A percentile compares a stretch with the other conserved stretches of the same genome.
Conservation (phyloP, 2,888 invertebrate genomes). For the Drosophila cognata region DNA sequence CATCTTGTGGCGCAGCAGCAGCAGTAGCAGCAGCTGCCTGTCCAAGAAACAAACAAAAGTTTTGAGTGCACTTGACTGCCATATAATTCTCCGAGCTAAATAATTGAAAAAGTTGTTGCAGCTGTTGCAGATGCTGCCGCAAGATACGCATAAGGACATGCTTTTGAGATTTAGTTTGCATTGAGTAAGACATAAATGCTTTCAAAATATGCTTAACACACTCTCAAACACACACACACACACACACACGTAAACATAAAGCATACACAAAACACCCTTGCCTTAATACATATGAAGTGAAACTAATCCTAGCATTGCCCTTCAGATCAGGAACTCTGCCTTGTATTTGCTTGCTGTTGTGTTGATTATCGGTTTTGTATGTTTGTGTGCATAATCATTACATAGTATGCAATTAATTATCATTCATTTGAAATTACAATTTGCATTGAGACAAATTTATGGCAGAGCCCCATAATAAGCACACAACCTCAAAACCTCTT, state of each 20-base stretch:
- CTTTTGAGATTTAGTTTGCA: conserved; percentile 31
- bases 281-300: conserved; percentile 37
- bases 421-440: conserved; percentile 73
- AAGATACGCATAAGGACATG: conserved; percentile 40
- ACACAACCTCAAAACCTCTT: conserved; percentile 10
- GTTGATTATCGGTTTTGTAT: conserved; percentile 66
- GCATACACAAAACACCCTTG: neutral
- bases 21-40: neutral
- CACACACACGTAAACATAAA: neutral
- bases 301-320: conserved; percentile 58
- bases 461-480: conserved; percentile 28
- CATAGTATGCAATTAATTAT: conserved; percentile 75
- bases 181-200: conserved; percentile 32
- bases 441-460: conserved; percentile 49
- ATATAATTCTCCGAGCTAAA: conserved; percentile 68
- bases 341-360: conserved; percentile 67
- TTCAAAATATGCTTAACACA: conserved; percentile 29
- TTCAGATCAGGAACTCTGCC: conserved; percentile 43
- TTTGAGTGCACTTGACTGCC: conserved; percentile 60
- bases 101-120: conserved; percentile 70
- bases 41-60: conserved; percentile 55
- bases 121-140: conserved; percentile 47
- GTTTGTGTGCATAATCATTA: conserved; percentile 39
- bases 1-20: neutral
- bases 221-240: conserved; percentile 9